These are phyloP conservation scores for Hucho hucho DNA, from an alignment of 2,113 vertebrate genomes.

Conservation along the genomic window DNA sequence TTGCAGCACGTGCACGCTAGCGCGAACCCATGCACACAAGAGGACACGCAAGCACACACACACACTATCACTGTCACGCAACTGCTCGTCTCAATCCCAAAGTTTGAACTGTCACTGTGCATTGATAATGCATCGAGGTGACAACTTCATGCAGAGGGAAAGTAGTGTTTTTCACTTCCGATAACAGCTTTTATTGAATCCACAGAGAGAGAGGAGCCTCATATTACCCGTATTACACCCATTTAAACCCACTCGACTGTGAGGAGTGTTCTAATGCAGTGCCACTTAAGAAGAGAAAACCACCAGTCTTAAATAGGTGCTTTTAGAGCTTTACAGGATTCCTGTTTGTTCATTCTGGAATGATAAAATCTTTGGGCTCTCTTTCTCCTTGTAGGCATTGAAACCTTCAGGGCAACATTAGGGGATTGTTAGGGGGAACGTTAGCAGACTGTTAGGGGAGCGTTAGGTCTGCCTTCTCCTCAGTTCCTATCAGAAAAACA, in stretches of 20 bases:
- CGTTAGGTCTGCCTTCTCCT: background rate
- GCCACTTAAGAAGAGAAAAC: constrained; percentile 54
- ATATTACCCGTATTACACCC: constrained; percentile 57
- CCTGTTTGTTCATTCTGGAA: constrained; percentile 36
- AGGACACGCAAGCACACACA: too few species aligned
- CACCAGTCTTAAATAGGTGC: constrained; percentile 28
- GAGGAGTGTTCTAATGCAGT: constrained; percentile 63
- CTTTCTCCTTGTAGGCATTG: background rate
- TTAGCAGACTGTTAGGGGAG: too few species aligned
- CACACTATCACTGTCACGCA: constrained; percentile 25
- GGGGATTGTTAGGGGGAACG: too few species aligned
- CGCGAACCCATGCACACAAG: too few species aligned
- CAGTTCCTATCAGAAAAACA: constrained; percentile 31
- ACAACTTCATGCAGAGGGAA: constrained; percentile 55
- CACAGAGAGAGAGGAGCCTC: constrained; percentile 56
- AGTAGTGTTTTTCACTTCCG: constrained; percentile 43
- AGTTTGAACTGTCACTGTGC: constrained; percentile 54
- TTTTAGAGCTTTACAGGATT: constrained; percentile 14
- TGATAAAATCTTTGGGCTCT: constrained; percentile 4
- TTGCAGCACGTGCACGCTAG: too few species aligned
- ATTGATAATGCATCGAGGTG: constrained; percentile 57
- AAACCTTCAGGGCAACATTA: background rate
- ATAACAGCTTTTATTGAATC: constrained; percentile 63
- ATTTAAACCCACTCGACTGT: constrained; percentile 63
- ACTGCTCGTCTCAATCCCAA: constrained; percentile 35